Conservation (phyloP, 2,797 vertebrate species). For the Centropyge bicolor region DNA sequence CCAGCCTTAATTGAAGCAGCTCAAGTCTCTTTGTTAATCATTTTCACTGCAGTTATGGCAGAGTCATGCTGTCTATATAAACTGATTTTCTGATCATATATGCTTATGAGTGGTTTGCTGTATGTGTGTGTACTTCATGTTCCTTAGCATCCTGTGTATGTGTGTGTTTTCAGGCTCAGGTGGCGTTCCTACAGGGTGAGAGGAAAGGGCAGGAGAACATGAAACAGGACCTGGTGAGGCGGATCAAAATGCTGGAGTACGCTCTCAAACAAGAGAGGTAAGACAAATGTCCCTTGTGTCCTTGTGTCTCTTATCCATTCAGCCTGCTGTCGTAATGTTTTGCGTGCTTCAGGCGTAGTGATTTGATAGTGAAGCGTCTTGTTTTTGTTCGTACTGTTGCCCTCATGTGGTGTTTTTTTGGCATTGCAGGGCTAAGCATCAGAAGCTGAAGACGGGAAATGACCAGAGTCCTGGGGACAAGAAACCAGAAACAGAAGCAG, state of each 20-base stretch:
- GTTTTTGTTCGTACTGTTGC: constrained; percentile 15
- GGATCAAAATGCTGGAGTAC: constrained; percentile 89
- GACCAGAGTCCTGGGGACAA: constrained; percentile 91
- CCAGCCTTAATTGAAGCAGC: neutral
- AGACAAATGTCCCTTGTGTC: constrained; percentile 39
- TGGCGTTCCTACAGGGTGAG: constrained; percentile 88
- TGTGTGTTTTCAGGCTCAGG: constrained; percentile 82
- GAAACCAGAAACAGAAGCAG: constrained; percentile 88
- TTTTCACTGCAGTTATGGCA: neutral
- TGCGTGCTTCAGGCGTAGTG: neutral
- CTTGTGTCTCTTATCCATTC: constrained; percentile 6
- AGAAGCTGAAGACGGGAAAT: constrained; percentile 92
- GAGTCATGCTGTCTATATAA: neutral
- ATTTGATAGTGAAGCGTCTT: constrained; percentile 12
- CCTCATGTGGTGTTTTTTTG: constrained; percentile 55
- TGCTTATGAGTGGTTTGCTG: constrained; percentile 4
- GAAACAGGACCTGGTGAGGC: constrained; percentile 89
- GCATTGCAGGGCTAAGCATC: constrained; percentile 89
- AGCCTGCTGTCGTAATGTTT: constrained; percentile 4
- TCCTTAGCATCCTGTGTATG: constrained; percentile 38
- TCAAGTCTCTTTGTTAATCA: neutral
- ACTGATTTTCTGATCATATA: neutral
- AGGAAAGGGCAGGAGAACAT: constrained; percentile 91
- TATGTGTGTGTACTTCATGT: constrained; percentile 30
- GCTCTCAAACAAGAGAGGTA: constrained; percentile 89